Conservation (phyloP, 2,888 invertebrate species). For the Ennomos quercinarius region DNA sequence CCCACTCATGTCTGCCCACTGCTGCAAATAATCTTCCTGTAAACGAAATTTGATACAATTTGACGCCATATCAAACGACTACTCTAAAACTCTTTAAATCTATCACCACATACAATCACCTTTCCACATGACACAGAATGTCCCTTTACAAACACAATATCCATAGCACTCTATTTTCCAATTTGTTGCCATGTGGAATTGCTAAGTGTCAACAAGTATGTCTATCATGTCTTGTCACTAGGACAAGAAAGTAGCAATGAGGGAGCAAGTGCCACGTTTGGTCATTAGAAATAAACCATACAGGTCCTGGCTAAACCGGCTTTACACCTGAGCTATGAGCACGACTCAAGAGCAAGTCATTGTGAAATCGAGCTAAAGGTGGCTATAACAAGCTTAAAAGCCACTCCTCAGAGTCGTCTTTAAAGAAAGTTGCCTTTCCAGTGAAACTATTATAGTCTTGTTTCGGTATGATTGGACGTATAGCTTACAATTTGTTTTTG, state of each 20-base stretch:
- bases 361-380: slow-evolving; percentile 74
- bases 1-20: too few relatives aligned
- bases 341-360: slow-evolving; percentile 59
- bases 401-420: slow-evolving; percentile 48
- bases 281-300: slow-evolving; percentile 67
- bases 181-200: slow-evolving; percentile 17
- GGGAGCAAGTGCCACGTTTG: slow-evolving; percentile 59
- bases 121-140: not conserved
- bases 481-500: slow-evolving; percentile 20
- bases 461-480: slow-evolving; percentile 36
- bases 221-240: slow-evolving; percentile 42
- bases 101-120: not conserved
- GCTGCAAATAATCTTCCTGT: too few relatives aligned
- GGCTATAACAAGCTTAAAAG: slow-evolving; percentile 51
- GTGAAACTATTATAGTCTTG: slow-evolving; percentile 52
- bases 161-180: slow-evolving; percentile 1
- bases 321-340: slow-evolving; percentile 38
- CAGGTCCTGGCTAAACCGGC: slow-evolving; percentile 65
- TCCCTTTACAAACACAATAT: slow-evolving; percentile 3
- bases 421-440: slow-evolving; percentile 72
- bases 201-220: slow-evolving; percentile 21
- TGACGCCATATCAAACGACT: too few relatives aligned
- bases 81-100: too few relatives aligned
- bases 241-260: slow-evolving; percentile 66
- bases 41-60: too few relatives aligned